Evolutionary conservation across 2,888 invertebrate genomes (phyloP), one percentile per base, ranked within the genome.

Genomic region (Torymus texanus): DNA sequence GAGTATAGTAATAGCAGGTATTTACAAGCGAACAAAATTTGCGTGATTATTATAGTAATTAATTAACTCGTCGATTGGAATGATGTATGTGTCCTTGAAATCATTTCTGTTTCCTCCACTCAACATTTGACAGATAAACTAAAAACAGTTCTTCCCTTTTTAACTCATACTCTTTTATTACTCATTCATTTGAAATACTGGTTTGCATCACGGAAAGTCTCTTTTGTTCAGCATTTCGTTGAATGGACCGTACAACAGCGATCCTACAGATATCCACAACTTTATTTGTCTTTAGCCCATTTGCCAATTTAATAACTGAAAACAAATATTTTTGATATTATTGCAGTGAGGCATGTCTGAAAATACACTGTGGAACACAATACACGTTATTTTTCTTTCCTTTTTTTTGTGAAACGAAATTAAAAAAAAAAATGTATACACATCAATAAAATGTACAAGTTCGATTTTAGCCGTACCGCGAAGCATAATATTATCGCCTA

Each of bases 271-370:
- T 41, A 41, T 80, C 67, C 67, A 62, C 66, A 62, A 10, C 59
- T 56, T 75, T 63, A 70, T 62, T 70, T 71, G 65, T 78, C 73
- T 65, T 41, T 8, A 58, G 61, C 18, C 80, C 65, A 51, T 68
- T 78, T 78, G 61, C 67, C 75, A 72, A 78, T 63, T 81, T 81
- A 81, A 75, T 81, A 81, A 41, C 81, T 81, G 81, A 71, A 81
- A 79, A 13, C 63, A 79, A 79, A 75, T 66, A 68, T 63, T 41
- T 58, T 63, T 50, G 50, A 66, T 55, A 55, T 79, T 75, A 75
- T 68, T 71, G 13, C 41, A 59, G 65, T 72, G 63, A 61, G 41
- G 29, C 56, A 29, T 56, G 21, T 56, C 53, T 51, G n/a, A 3
- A 29, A 12, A 21, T 51, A 14, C 62, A 21, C 70, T 53, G 51